phyloP scores from a whole-genome alignment of 2,888 invertebrate genomes.

The Stenotaenia linearis region DNA sequence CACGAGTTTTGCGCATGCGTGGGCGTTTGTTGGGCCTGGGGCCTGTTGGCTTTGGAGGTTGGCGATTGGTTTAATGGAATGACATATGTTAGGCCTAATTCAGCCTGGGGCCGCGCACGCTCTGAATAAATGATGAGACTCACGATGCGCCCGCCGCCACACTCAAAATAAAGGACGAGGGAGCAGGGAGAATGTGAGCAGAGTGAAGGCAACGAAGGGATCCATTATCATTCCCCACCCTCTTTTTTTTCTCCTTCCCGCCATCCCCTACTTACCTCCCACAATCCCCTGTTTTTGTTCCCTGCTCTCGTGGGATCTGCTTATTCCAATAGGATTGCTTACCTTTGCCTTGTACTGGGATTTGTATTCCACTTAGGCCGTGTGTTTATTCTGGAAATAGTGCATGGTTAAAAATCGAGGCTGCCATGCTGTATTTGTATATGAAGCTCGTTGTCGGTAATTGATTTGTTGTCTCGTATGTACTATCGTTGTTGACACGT shows the following conservation, averaged over 20 bases:
- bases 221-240: slow-evolving; percentile 21
- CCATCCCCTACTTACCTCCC: slow-evolving; percentile 20
- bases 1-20: slow-evolving; percentile 3
- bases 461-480: slow-evolving; percentile 17
- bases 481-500: slow-evolving; percentile 13
- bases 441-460: not conserved
- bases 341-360: slow-evolving; percentile 16
- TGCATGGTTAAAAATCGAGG: not conserved
- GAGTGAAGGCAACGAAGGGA: slow-evolving; percentile 13
- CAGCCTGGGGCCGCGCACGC: slow-evolving; percentile 23
- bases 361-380: not conserved
- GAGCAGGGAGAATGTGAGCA: not conserved
- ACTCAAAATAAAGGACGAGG: slow-evolving; percentile 17
- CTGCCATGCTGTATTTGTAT: not conserved
- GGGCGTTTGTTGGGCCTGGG: slow-evolving; percentile 17
- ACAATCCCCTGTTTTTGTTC: slow-evolving; percentile 23
- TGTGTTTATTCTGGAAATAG: not conserved
- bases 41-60: slow-evolving; percentile 26
- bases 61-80: slow-evolving; percentile 26
- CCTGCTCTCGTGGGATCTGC: not conserved
- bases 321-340: slow-evolving; percentile 19
- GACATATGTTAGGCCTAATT: slow-evolving; percentile 26
- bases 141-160: slow-evolving; percentile 21
- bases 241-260: not conserved
- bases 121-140: slow-evolving; percentile 18